Evolutionary conservation across 2,888 invertebrate genomes (phyloP), one percentile per base, ranked within the genome.

Genomic region (Lydus trimaculatus): DNA sequence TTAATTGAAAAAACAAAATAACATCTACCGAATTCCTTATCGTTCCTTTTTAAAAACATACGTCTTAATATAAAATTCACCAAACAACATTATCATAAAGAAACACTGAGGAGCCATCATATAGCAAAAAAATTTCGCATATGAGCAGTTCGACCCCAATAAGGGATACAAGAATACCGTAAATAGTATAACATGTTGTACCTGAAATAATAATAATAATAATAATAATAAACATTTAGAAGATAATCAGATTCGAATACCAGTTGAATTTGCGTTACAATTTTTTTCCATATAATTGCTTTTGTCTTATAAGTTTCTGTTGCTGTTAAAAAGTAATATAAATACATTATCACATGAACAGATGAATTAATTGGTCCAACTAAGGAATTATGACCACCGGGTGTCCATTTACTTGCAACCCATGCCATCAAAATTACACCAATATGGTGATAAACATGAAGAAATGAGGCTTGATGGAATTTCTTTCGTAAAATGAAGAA

Each of bases 371-470:
- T 60, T 20, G 36, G 20, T 6, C 2, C 8, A 6, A 60, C 0
- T 1, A 20, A 60, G 36, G 33, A 33, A 20, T 33, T 33, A 13
- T 60, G 60, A 6, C 60, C 60, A 15, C 33, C 60, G 2, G 17
- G 15, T 20, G 31, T 13, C 33, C 36, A 60, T 17, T 36, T 60
- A 36, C 4, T 1, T 8, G 8, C 33, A 6, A 60, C n/a, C 31
- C 17, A 31, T 13, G 13, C 33, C 33, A 31, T 33, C 5, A 60
- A 5, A 28, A 31, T 20, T 23, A 60, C 36, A 31, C 6, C 20
- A 11, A 60, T 13, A n/a, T 60, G 60, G 8, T 60, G 60, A 8
- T 60, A 60, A n/a, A 60, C n/a, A 31, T 60, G 60, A 8, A 60
- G 31, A 31, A 60, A 60, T 0, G 60, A 60, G 2, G 36, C 60